Percentiles rank a stretch among this genome's conserved stretches.
phyloP scores from a whole-genome alignment of 2,888 invertebrate species.

The Chrysolina americana region DNA sequence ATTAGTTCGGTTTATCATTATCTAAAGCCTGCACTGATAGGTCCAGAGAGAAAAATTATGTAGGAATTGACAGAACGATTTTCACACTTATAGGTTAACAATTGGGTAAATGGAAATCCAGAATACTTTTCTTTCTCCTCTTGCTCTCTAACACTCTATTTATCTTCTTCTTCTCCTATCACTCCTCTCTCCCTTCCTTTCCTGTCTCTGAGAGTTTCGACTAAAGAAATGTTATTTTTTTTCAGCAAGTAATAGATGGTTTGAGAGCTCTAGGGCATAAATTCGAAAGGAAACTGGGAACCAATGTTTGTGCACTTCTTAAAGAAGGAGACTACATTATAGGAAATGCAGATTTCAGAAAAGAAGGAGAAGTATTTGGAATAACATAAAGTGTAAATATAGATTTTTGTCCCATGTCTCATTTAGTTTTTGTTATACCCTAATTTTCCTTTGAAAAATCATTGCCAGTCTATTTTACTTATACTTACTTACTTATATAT shows the following conservation, averaged over 20 bases:
- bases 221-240: slow-evolving; percentile 48
- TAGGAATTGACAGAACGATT: no score
- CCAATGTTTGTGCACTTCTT: slow-evolving; percentile 81
- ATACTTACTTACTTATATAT: no score
- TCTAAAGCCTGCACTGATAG: no score
- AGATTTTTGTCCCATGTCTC: neutral
- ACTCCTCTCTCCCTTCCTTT: neutral
- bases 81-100: no score
- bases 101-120: no score
- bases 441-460: neutral
- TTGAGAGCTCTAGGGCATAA: slow-evolving; percentile 79
- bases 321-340: slow-evolving; percentile 76
- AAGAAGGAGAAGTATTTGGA: slow-evolving; percentile 85
- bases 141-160: no score
- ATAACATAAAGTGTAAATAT: slow-evolving; percentile 5
- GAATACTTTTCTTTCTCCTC: no score
- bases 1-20: no score
- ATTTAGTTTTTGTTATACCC: neutral
- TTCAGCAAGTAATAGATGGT: slow-evolving; percentile 76
- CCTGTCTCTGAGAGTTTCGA: neutral
- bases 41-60: no score
- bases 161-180: no score
- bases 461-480: no score
- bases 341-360: slow-evolving; percentile 87
- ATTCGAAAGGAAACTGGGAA: slow-evolving; percentile 77